Base-by-base conservation (phyloP, 2,113 vertebrate genomes). In the Trachemys scripta region DNA sequence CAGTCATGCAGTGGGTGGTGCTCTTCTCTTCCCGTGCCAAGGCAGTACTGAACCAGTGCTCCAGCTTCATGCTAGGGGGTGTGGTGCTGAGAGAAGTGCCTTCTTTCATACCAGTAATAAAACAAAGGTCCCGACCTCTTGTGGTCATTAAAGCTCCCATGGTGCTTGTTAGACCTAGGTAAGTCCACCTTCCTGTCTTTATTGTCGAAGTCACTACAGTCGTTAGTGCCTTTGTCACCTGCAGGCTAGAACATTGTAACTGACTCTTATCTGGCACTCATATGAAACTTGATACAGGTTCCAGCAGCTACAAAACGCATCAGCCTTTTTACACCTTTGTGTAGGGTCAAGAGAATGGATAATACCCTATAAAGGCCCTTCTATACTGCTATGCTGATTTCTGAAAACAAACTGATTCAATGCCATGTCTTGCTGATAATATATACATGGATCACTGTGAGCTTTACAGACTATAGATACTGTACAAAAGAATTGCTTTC, bases 31-130 rank as follows among this genome's bases (percentile, higher is more conserved):
- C 7, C 11, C 3, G 11, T 42, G n/a, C 29, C 45, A 8, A 59
- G 24, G 25, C 27, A 83, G 54, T 4, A 56, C n/a, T 45, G 9
- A 94, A 90, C 47, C 16, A 92, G 6, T 29, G 89, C 47, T 94
- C 47, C 53, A 88, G 47, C 31, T 59, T 1, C 13, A 38, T 9
- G 51, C 6, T 53, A 7, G 82, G 24, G 25, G 80, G 14, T 14
- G 5, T 3, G 80, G 3, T 78, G 85, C 76, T 31, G 65, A 31
- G 54, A 80, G 42, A 80, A n/a, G 76, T 2, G 25, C 56, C 85
- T 90, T 72, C 69, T 95, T 95, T 92, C 78, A 94, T 51, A 62
- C 84, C 42, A 13, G 25, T 51, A 80, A 85, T 78, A 47, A 78
- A 78, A 27, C 25, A 8, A 27, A 78, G 4, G 75, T 45, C 13